phyloP scores from a whole-genome alignment of 2,888 invertebrate species.

The Trissolcus brochymenae region DNA sequence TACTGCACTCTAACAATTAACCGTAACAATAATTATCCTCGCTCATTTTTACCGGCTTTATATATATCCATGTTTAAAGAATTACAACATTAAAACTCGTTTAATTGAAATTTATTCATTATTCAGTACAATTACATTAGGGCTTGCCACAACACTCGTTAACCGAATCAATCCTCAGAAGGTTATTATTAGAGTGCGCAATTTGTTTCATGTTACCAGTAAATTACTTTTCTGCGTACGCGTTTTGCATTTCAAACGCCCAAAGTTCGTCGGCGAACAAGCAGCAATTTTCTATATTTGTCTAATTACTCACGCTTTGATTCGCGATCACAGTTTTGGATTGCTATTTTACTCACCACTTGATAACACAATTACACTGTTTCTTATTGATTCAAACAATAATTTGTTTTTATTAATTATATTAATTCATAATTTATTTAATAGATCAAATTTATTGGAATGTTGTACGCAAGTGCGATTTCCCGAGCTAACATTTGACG shows the following conservation, averaged over 20 bases:
- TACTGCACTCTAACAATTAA: too few relatives aligned
- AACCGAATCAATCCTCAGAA: constrained; percentile 3
- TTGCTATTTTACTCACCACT: too few relatives aligned
- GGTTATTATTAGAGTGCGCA: constrained; percentile 9
- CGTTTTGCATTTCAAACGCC: constrained; percentile 17
- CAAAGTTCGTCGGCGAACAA: background rate
- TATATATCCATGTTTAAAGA: background rate
- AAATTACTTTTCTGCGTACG: constrained; percentile 16
- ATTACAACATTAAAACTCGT: background rate
- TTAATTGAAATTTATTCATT: constrained; percentile 1
- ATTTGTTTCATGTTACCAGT: constrained; percentile 8
- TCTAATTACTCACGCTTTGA: background rate
- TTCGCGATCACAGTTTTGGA: background rate
- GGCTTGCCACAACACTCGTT: background rate
- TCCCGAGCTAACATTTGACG: too few relatives aligned
- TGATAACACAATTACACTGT: too few relatives aligned
- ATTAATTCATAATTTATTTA: too few relatives aligned
- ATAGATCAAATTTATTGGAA: too few relatives aligned
- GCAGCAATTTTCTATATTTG: background rate
- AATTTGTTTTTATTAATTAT: background rate
- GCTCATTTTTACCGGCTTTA: too few relatives aligned
- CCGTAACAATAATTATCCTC: too few relatives aligned
- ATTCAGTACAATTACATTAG: constrained; percentile 1
- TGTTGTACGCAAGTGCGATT: too few relatives aligned
- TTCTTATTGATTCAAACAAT: background rate